phyloP scores from a whole-genome alignment of 2,888 invertebrate species.

The Drosophila atripex region DNA sequence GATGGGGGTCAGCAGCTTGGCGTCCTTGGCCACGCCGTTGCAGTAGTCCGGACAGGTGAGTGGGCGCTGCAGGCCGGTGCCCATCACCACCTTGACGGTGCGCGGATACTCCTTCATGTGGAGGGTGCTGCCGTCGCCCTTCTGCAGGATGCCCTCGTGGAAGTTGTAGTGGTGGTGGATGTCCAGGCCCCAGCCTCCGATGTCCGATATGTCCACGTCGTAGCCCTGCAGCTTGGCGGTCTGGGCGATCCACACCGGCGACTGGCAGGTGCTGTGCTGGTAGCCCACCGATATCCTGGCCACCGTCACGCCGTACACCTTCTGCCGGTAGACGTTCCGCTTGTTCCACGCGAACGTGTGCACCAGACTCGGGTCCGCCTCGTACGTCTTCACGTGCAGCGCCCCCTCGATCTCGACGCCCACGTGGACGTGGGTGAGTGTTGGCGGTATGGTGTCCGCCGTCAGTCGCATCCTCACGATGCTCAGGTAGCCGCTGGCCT shows the following conservation, averaged over 20 bases:
- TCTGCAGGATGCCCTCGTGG: constrained; percentile 98
- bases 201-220: constrained; percentile 97
- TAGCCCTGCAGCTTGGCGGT: constrained; percentile 97
- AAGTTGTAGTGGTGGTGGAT: constrained; percentile 99
- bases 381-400: constrained; percentile 95
- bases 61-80: constrained; percentile 93
- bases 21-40: constrained; percentile 93
- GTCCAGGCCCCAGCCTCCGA: constrained; percentile 98
- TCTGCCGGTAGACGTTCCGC: constrained; percentile 98
- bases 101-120: constrained; percentile 96
- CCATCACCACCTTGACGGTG: constrained; percentile 96
- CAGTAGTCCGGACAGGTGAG: constrained; percentile 94
- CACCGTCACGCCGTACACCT: constrained; percentile 94
- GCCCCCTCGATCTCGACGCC: constrained; percentile 97
- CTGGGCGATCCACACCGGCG: constrained; percentile 97
- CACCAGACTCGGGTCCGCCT: constrained; percentile 97
- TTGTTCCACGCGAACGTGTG: constrained; percentile 99
- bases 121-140: constrained; percentile 97
- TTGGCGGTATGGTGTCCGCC: constrained; percentile 90
- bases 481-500: constrained; percentile 96
- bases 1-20: constrained; percentile 95
- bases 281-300: constrained; percentile 97
- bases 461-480: constrained; percentile 96
- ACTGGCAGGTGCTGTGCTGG: constrained; percentile 93
- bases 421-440: constrained; percentile 94